Conservation (phyloP, 2,797 vertebrate genomes). For the Urosaurus nigricauda region DNA sequence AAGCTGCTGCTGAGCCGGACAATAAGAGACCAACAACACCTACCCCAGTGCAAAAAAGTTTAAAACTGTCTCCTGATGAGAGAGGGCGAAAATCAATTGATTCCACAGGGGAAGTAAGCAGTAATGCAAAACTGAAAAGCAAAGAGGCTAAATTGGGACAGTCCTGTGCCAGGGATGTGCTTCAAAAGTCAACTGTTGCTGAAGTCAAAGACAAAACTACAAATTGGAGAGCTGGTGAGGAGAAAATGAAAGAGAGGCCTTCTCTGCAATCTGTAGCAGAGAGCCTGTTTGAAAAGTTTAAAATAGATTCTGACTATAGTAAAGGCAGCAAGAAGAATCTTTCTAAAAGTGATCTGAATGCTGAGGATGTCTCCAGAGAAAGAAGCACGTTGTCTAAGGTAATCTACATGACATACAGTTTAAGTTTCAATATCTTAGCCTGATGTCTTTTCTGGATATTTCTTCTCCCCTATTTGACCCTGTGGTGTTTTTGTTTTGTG, state of each 20-base stretch:
- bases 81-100: conserved; percentile 70
- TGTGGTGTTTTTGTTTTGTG: not conserved
- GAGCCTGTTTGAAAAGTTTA: conserved; percentile 23
- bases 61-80: conserved; percentile 74
- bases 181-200: not conserved
- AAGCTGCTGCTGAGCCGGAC: conserved; percentile 57
- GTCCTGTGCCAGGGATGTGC: not conserved
- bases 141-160: conserved; percentile 55
- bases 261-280: not conserved
- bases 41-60: conserved; percentile 71
- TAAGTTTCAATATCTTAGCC: not conserved
- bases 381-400: conserved; percentile 26
- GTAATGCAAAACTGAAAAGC: conserved; percentile 47
- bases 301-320: not conserved
- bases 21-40: conserved; percentile 44
- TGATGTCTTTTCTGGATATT: not conserved
- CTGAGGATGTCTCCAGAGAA: conserved; percentile 19
- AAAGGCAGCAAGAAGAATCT: not conserved
- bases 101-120: conserved; percentile 82
- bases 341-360: conserved; percentile 19
- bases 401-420: not conserved
- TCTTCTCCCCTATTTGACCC: not conserved
- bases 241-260: not conserved
- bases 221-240: conserved; percentile 1
- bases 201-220: conserved; percentile 16